phyloP scores from a whole-genome alignment of 2,888 invertebrate species.

The Leptopilina myrica region DNA sequence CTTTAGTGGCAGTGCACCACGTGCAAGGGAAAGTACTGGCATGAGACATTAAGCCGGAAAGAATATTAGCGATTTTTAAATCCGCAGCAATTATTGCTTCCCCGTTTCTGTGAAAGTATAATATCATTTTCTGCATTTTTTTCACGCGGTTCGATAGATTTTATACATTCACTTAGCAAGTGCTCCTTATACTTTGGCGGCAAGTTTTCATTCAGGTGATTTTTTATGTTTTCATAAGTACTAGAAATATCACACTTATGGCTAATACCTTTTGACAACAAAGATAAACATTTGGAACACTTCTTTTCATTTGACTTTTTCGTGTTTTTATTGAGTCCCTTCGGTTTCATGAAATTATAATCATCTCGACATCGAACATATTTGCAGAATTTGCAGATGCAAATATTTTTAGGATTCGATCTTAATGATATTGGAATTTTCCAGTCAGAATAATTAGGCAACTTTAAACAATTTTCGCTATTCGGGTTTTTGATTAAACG shows the following conservation, averaged over 20 bases:
- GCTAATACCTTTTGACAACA: slow-evolving; percentile 8
- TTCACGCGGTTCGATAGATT: neutral
- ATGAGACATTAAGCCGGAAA: slow-evolving; percentile 43
- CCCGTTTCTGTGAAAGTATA: neutral
- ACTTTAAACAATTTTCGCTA: neutral
- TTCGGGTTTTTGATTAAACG: neutral
- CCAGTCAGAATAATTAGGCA: slow-evolving; percentile 5
- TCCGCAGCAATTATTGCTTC: slow-evolving; percentile 34
- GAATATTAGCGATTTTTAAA: slow-evolving; percentile 43
- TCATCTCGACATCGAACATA: slow-evolving; percentile 14
- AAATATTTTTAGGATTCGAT: neutral
- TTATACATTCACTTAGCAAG: neutral
- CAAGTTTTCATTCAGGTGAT: neutral
- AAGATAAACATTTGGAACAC: neutral
- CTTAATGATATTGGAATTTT: slow-evolving; percentile 5
- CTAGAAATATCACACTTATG: slow-evolving; percentile 5
- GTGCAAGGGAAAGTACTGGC: slow-evolving; percentile 42
- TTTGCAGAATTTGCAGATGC: neutral
- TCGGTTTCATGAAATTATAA: neutral
- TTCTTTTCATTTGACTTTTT: neutral
- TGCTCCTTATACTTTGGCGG: slow-evolving; percentile 5
- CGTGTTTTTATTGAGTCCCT: neutral
- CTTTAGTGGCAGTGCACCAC: slow-evolving; percentile 38
- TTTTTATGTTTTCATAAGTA: slow-evolving; percentile 10
- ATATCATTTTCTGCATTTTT: neutral